Evolutionary conservation across 2,113 vertebrate species (phyloP).

Genomic region (Brachirus orientalis): DNA sequence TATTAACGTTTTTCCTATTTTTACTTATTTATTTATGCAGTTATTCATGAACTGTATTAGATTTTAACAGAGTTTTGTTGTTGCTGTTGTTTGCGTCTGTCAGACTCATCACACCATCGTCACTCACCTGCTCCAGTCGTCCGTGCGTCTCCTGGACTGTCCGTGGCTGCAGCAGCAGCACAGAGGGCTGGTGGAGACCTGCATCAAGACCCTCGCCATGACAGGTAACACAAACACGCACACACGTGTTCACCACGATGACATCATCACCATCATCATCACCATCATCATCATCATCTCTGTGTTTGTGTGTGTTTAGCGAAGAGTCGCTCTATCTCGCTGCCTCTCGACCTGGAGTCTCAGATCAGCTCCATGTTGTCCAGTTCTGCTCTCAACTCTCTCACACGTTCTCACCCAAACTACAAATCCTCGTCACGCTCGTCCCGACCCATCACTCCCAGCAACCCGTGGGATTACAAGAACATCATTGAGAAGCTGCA

Average conservation of each 20-base stretch:
- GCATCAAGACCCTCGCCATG: constrained; percentile 91
- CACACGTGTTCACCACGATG: not conserved
- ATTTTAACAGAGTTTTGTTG: no score
- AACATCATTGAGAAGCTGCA: constrained; percentile 98
- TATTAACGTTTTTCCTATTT: no score
- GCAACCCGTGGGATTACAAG: constrained; percentile 98
- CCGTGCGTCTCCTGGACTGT: constrained; percentile 91
- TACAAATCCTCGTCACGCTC: constrained; percentile 84
- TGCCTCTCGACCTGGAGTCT: constrained; percentile 91
- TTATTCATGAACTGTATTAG: no score
- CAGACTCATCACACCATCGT: constrained; percentile 95
- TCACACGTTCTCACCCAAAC: constrained; percentile 84
- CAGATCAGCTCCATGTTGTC: constrained; percentile 88
- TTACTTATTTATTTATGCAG: no score
- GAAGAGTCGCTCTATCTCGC: constrained; percentile 88
- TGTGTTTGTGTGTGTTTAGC: constrained; percentile 69
- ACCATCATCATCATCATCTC: not conserved
- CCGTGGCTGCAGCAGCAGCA: constrained; percentile 95
- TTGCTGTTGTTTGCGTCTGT: not conserved
- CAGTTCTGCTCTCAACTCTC: constrained; percentile 75
- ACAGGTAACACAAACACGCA: constrained; percentile 80
- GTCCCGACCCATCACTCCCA: constrained; percentile 75
- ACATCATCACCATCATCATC: no score
- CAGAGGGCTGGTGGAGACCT: constrained; percentile 89
- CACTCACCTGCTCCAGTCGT: constrained; percentile 92